Conservation (phyloP, 2,888 invertebrate species). For the Ophion slaviceki region DNA sequence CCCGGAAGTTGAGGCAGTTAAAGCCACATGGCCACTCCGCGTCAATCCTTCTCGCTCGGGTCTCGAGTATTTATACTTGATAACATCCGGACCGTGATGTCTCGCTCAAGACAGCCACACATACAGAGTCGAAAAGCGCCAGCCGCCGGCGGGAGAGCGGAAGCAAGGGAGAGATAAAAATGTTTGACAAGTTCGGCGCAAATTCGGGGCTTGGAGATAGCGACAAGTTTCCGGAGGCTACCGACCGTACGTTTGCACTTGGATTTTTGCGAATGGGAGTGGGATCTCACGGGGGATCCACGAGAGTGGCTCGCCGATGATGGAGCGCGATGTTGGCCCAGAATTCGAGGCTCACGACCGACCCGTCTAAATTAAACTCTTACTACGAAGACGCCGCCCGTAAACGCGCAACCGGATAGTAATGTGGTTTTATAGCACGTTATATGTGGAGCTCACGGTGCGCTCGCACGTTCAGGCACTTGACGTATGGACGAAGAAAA, state of each 20-base stretch:
- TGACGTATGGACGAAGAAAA: too few species aligned
- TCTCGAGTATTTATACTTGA: slow-evolving; percentile 64
- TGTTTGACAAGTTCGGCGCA: not conserved
- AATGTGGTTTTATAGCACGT: slow-evolving; percentile 38
- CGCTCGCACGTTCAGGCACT: too few species aligned
- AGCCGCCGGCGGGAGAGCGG: not conserved
- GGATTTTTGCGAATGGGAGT: not conserved
- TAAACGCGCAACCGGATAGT: slow-evolving; percentile 48
- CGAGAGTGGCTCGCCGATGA: slow-evolving; percentile 38
- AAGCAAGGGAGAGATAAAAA: not conserved
- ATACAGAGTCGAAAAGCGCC: not conserved
- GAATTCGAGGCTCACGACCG: slow-evolving; percentile 66
- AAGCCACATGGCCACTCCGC: slow-evolving; percentile 64
- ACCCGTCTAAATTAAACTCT: slow-evolving; percentile 62
- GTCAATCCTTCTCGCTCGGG: slow-evolving; percentile 48
- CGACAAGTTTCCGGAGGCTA: not conserved
- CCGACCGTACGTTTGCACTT: not conserved
- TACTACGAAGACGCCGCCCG: slow-evolving; percentile 59
- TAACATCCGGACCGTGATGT: slow-evolving; percentile 60
- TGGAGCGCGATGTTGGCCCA: slow-evolving; percentile 62
- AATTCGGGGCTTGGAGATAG: slow-evolving; percentile 4
- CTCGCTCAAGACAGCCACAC: not conserved
- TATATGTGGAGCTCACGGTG: not conserved
- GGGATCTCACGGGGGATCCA: slow-evolving; percentile 22
- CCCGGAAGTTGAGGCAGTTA: slow-evolving; percentile 66